These are phyloP conservation scores for Petrosia ficiformis DNA, from an alignment of 37 sponge, comb jelly and placozoan species.

Conservation along the genomic window DNA sequence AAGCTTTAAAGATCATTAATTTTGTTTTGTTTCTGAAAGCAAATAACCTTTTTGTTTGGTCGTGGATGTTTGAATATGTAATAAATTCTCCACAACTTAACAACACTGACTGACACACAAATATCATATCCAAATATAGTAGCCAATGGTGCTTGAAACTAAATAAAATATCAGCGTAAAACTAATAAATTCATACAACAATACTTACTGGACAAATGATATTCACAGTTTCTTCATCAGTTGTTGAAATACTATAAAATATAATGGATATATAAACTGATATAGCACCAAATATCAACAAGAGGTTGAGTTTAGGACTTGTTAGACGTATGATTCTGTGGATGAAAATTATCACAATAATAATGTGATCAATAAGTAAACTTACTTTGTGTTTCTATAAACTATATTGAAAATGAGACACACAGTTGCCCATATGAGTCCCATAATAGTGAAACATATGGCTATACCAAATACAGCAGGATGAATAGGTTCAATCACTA, in stretches of 20 bases:
- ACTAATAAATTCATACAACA: background rate
- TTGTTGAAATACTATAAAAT: background rate
- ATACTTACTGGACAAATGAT: background rate
- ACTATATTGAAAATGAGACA: background rate
- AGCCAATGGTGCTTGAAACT: background rate
- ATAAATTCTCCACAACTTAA: background rate
- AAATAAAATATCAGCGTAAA: background rate
- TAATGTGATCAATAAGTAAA: background rate
- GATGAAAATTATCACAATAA: background rate
- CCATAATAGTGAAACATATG: background rate
- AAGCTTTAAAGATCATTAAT: background rate
- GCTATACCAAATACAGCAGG: background rate
- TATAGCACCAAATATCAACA: background rate
- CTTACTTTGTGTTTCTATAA: background rate
- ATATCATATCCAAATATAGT: background rate
- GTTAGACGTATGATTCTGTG: background rate
- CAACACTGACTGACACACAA: background rate
- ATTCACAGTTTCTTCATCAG: background rate
- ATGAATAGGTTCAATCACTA: background rate
- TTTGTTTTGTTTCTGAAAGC: background rate
- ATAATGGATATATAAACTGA: background rate
- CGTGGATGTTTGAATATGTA: background rate
- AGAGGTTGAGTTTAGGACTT: background rate
- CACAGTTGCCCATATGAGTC: background rate
- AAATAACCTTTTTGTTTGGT: background rate